Percentiles rank a stretch among this genome's conserved stretches.
phyloP scores from a whole-genome alignment of 2,797 vertebrate genomes.

The Sebastes glaucus region DNA sequence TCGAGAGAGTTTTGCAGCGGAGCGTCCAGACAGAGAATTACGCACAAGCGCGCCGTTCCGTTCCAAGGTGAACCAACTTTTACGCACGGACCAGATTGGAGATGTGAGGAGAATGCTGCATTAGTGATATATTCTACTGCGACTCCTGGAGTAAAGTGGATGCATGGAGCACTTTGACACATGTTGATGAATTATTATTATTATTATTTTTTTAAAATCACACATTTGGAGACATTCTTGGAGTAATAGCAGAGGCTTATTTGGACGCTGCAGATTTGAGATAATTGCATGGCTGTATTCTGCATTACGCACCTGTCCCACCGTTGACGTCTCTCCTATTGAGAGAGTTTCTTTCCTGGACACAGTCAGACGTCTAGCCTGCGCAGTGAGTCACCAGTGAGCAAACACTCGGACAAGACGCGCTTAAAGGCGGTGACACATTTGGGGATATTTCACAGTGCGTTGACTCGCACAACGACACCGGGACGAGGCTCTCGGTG shows the following conservation, averaged over 20 bases:
- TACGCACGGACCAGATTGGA: conserved; percentile 49
- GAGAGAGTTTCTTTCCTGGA: conserved; percentile 39
- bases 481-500: conserved; percentile 61
- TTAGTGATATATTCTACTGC: not conserved
- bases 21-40: not conserved
- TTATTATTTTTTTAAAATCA: not conserved
- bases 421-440: conserved; percentile 47
- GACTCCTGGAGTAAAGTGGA: not conserved
- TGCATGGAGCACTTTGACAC: conserved; percentile 22
- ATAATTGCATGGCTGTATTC: not conserved
- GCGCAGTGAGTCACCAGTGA: conserved; percentile 65
- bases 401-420: conserved; percentile 52
- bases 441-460: conserved; percentile 50
- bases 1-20: not conserved
- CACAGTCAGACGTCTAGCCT: conserved; percentile 62
- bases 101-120: conserved; percentile 12
- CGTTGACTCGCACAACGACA: not conserved
- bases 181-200: not conserved
- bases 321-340: conserved; percentile 15
- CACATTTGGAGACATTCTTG: conserved; percentile 9
- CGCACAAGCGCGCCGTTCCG: conserved; percentile 9
- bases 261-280: not conserved
- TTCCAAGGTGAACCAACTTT: conserved; percentile 53
- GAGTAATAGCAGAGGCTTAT: not conserved
- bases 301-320: conserved; percentile 47